Evolutionary conservation across 2,888 invertebrate species (phyloP).

Genomic region (Drosophila testacea): DNA sequence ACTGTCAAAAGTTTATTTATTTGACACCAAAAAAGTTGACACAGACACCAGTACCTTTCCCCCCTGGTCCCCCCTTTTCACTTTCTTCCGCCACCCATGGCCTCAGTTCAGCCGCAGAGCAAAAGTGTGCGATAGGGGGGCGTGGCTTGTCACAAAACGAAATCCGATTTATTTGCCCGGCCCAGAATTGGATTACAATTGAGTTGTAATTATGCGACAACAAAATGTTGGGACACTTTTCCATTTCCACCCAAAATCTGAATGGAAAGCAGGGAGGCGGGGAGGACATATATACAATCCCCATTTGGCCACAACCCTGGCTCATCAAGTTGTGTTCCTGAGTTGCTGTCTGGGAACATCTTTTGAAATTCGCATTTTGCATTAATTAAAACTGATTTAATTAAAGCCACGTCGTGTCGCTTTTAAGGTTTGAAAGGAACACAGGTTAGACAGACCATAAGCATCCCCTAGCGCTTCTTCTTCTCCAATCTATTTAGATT

Average conservation of each 20-base stretch:
- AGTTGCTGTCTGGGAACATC: slow-evolving; percentile 50
- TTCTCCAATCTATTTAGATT: slow-evolving; percentile 7
- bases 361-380: slow-evolving; percentile 79
- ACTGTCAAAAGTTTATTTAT: slow-evolving; percentile 80
- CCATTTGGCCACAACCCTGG: neutral
- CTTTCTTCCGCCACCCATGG: neutral
- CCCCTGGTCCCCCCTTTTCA: neutral
- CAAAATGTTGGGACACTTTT: slow-evolving; percentile 51
- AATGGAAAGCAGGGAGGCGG: too few species aligned
- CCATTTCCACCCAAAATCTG: slow-evolving; percentile 1
- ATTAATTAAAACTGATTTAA: slow-evolving; percentile 83
- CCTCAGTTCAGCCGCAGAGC: slow-evolving; percentile 8
- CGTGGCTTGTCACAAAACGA: slow-evolving; percentile 58
- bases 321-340: slow-evolving; percentile 17
- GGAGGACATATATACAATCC: neutral
- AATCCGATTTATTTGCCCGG: slow-evolving; percentile 74
- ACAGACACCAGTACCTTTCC: slow-evolving; percentile 62
- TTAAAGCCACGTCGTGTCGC: slow-evolving; percentile 73
- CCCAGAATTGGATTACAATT: slow-evolving; percentile 80
- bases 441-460: slow-evolving; percentile 25
- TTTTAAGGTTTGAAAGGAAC: slow-evolving; percentile 55
- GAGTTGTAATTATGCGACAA: slow-evolving; percentile 81
- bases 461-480: slow-evolving; percentile 3
- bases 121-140: slow-evolving; percentile 7
- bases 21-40: slow-evolving; percentile 80